phyloP scores from a whole-genome alignment of 2,113 vertebrate species.

The Pristiophorus japonicus region DNA sequence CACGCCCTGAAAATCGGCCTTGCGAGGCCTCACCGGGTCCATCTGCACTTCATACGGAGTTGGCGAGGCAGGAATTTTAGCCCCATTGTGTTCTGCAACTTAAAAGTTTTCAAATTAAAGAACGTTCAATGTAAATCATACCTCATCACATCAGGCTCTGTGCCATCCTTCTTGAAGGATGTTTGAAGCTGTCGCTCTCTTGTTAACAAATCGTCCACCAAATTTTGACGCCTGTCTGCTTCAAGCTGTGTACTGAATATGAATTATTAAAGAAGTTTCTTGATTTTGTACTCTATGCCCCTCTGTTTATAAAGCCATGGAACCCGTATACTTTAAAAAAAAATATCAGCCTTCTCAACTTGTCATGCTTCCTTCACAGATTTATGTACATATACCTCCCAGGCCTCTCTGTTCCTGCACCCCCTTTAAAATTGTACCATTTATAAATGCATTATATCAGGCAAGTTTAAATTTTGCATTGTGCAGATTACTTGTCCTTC shows the following conservation, averaged over 20 bases:
- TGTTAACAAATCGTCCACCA: conserved; percentile 84
- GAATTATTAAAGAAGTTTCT: conserved; percentile 55
- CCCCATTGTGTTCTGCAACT: neutral
- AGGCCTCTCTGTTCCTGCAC: neutral
- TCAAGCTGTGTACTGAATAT: conserved; percentile 79
- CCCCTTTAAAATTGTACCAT: neutral
- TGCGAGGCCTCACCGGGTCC: too few species aligned
- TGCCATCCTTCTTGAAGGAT: conserved; percentile 71
- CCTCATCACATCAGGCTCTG: conserved; percentile 63
- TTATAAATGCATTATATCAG: neutral
- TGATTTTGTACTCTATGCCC: neutral
- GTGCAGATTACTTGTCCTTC: neutral
- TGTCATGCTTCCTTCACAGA: neutral
- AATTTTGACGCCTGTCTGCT: conserved; percentile 84
- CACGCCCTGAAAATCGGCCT: too few species aligned
- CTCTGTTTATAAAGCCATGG: neutral
- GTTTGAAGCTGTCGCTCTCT: conserved; percentile 78
- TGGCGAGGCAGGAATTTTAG: too few species aligned
- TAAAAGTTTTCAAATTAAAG: too few species aligned
- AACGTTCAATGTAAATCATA: conserved; percentile 42
- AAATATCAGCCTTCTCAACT: neutral
- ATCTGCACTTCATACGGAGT: too few species aligned
- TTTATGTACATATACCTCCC: neutral
- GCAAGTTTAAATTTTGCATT: neutral
- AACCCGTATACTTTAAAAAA: neutral